Percentiles rank a stretch among this genome's conserved stretches.
Evolutionary conservation across 2,113 vertebrate species (phyloP).

Genomic region (Onychorhynchus coronatus): DNA sequence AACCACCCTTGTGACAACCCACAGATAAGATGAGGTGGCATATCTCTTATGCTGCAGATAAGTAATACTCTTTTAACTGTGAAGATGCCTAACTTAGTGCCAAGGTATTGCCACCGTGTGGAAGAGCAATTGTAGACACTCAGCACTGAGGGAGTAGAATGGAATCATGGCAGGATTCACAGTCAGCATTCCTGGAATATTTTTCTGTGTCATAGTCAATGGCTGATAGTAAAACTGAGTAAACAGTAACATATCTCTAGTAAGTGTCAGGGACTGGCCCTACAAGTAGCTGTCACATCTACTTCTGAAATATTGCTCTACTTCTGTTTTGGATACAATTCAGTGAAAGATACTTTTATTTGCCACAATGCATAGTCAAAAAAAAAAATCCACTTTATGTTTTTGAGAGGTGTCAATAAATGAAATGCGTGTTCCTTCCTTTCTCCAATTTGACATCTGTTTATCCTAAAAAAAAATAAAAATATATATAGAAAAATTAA

Average conservation of each 20-base stretch:
- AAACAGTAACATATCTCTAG: background rate
- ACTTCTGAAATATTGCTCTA: background rate
- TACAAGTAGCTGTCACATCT: background rate
- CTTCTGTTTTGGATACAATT: background rate
- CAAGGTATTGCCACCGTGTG: background rate
- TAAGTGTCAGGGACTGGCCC: background rate
- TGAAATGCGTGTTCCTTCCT: background rate
- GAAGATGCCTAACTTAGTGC: background rate
- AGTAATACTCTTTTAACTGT: too few relatives aligned
- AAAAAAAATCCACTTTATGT: background rate
- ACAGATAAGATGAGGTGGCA: background rate
- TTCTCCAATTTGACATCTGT: background rate
- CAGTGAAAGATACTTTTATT: background rate
- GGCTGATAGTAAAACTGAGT: background rate
- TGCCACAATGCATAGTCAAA: background rate
- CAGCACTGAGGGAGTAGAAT: background rate
- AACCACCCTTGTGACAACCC: background rate
- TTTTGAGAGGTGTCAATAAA: background rate
- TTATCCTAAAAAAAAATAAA: background rate
- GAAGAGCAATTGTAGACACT: background rate
- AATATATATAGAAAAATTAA: background rate
- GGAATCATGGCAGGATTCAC: background rate
- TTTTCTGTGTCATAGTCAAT: background rate
- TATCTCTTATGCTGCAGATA: background rate
- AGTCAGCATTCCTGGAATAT: background rate